These are phyloP conservation scores for Eugnorisma glareosa DNA, from an alignment of 2,888 invertebrate species.

Conservation along the genomic window DNA sequence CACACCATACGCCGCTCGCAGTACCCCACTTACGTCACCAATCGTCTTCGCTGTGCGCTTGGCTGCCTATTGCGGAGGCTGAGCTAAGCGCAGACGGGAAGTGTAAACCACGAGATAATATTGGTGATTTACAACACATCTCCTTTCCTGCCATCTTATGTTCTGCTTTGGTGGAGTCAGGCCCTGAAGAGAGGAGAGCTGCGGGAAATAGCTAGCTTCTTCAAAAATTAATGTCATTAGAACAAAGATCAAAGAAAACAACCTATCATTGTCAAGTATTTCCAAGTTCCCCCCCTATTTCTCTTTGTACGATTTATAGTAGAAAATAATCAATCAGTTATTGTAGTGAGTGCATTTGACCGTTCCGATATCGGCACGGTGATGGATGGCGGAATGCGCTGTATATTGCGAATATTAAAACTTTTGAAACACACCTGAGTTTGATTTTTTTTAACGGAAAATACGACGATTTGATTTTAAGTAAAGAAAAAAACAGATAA, in stretches of 20 bases:
- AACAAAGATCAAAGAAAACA: neutral
- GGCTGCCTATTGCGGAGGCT: too few species aligned
- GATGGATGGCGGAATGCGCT: conserved; percentile 59
- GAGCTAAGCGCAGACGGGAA: too few species aligned
- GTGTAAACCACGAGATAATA: too few species aligned
- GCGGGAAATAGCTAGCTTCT: neutral
- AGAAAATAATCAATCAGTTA: conserved; percentile 67
- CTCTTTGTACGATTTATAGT: conserved; percentile 42
- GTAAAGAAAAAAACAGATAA: neutral
- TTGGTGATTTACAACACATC: too few species aligned
- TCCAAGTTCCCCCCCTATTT: conserved; percentile 30
- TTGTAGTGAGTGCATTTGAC: conserved; percentile 67
- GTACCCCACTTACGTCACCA: neutral
- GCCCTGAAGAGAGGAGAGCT: neutral
- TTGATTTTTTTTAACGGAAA: conserved; percentile 10
- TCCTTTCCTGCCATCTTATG: neutral
- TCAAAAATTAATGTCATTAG: neutral
- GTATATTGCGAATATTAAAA: conserved; percentile 57
- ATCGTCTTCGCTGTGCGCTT: too few species aligned
- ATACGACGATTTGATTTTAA: neutral
- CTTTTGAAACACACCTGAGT: conserved; percentile 51
- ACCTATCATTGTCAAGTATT: conserved; percentile 8
- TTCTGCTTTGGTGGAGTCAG: neutral
- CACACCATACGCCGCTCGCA: neutral
- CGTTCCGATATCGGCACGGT: conserved; percentile 50